Evolutionary conservation across 1,140 invertebrate genomes (phyloP).

Genomic region (Liolophura sinensis): DNA sequence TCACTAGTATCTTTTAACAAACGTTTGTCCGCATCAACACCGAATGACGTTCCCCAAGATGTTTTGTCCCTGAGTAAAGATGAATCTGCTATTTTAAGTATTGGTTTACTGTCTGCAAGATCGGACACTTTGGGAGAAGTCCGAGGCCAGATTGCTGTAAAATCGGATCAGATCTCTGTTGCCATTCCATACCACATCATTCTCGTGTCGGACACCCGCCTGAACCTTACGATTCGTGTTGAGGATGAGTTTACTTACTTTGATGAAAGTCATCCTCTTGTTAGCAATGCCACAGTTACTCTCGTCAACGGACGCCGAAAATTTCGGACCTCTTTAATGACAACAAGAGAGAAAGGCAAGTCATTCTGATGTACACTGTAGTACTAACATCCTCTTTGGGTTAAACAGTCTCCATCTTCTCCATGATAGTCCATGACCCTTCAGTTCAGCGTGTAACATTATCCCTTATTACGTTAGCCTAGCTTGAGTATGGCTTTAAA

Average conservation of each 20-base stretch:
- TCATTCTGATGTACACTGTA: too few relatives aligned
- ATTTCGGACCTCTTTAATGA: constrained; percentile 4
- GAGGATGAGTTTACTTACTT: constrained; percentile 37
- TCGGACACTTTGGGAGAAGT: constrained; percentile 15
- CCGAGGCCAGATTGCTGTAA: constrained; percentile 16
- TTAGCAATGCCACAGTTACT: constrained; percentile 19
- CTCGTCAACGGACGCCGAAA: constrained; percentile 12
- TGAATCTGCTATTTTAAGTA: constrained; percentile 9
- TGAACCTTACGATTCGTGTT: constrained; percentile 26
- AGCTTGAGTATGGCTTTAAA: too few relatives aligned
- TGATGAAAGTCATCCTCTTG: constrained; percentile 19
- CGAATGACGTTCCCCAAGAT: background rate
- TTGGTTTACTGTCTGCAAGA: constrained; percentile 6
- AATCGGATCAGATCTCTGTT: constrained; percentile 6
- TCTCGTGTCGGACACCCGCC: constrained; percentile 11
- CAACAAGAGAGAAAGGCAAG: constrained; percentile 21
- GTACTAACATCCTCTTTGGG: too few relatives aligned
- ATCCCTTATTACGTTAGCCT: too few relatives aligned
- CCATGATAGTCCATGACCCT: too few relatives aligned
- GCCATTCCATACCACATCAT: constrained; percentile 16
- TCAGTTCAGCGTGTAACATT: too few relatives aligned
- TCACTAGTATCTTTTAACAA: constrained; percentile 19
- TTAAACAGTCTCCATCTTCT: too few relatives aligned
- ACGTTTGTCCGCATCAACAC: constrained; percentile 3
- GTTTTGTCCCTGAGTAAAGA: constrained; percentile 6